phyloP scores from a whole-genome alignment of 1,140 invertebrate species.

The Venturia canescens region DNA sequence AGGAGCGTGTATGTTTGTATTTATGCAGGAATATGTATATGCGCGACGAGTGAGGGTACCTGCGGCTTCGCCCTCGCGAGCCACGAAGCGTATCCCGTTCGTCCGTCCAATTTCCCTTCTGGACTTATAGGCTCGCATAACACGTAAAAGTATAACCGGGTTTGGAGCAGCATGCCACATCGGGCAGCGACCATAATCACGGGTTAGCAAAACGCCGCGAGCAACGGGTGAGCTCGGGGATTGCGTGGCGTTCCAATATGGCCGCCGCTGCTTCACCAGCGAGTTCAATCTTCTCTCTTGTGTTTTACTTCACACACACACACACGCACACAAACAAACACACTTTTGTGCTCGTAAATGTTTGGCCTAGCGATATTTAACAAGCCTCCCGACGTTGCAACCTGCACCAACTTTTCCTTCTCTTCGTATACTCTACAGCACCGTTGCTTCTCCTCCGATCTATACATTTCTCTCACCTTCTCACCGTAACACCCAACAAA shows the following conservation, averaged over 20 bases:
- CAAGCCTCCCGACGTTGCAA: slow-evolving; percentile 48
- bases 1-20: background rate
- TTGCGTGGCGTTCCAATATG: slow-evolving; percentile 68
- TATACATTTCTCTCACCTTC: slow-evolving; percentile 5
- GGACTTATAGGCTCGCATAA: slow-evolving; percentile 33
- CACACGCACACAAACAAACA: background rate
- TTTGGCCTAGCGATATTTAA: slow-evolving; percentile 57
- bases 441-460: slow-evolving; percentile 24
- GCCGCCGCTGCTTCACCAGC: slow-evolving; percentile 64
- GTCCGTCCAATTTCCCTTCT: slow-evolving; percentile 45
- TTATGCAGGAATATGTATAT: slow-evolving; percentile 4
- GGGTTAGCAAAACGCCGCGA: slow-evolving; percentile 65
- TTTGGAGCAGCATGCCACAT: slow-evolving; percentile 46
- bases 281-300: slow-evolving; percentile 40
- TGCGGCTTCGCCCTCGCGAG: slow-evolving; percentile 41
- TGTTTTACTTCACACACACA: slow-evolving; percentile 8
- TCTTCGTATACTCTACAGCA: background rate
- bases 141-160: slow-evolving; percentile 42
- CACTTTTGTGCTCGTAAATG: background rate
- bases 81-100: slow-evolving; percentile 44
- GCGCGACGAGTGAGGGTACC: slow-evolving; percentile 2
- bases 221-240: slow-evolving; percentile 41
- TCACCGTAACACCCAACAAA: slow-evolving; percentile 35
- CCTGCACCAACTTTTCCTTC: slow-evolving; percentile 47
- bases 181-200: slow-evolving; percentile 73